These are phyloP conservation scores for Cephonodes hylas DNA, from an alignment of 2,888 invertebrate genomes.

Conservation along the genomic window DNA sequence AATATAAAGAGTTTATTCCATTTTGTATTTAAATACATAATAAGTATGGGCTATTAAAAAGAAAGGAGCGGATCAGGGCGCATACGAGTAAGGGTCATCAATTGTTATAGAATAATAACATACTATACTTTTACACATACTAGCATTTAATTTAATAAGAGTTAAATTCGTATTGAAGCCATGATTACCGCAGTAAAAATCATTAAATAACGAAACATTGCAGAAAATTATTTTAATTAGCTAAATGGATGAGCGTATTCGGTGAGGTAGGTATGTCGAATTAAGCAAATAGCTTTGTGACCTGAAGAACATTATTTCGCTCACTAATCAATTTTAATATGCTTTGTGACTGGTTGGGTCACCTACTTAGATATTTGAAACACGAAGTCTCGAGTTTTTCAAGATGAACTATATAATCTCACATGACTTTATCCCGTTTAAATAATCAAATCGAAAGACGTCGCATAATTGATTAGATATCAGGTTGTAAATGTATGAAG, in stretches of 20 bases:
- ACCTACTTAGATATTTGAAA: not conserved
- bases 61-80: too few relatives aligned
- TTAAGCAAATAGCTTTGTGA: constrained; percentile 12
- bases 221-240: constrained; percentile 38
- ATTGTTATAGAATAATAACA: too few relatives aligned
- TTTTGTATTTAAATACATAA: too few relatives aligned
- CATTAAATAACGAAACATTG: constrained; percentile 9
- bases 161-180: too few relatives aligned
- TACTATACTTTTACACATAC: too few relatives aligned
- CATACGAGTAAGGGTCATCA: too few relatives aligned
- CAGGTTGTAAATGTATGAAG: too few relatives aligned
- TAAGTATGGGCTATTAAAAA: too few relatives aligned
- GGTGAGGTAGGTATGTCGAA: constrained; percentile 17
- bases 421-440: too few relatives aligned
- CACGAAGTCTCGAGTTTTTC: not conserved
- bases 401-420: not conserved
- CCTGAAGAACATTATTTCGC: not conserved
- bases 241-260: constrained; percentile 31
- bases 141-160: too few relatives aligned
- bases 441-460: too few relatives aligned
- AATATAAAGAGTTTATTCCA: too few relatives aligned
- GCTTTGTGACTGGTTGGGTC: not conserved
- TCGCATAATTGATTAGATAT: not conserved
- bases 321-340: not conserved
- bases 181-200: not conserved